Conservation (phyloP, 64 coral and sea anemone species). For the Pocillopora damicornis region DNA sequence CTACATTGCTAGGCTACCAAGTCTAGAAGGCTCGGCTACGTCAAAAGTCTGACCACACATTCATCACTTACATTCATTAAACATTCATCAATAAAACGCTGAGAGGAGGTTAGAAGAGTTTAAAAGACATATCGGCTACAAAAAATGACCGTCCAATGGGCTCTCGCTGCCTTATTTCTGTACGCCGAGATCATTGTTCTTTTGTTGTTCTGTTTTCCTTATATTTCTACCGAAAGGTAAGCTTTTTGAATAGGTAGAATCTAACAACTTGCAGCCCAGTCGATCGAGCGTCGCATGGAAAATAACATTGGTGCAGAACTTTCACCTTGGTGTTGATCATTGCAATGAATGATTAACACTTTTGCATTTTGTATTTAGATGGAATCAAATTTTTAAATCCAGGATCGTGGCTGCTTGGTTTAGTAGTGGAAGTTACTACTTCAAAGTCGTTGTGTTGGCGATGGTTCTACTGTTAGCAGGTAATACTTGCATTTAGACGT, state of each 20-base stretch:
- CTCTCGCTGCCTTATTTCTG: constrained; percentile 72
- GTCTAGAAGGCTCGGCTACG: background rate
- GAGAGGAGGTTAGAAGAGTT: background rate
- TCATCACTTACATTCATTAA: background rate
- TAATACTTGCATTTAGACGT: background rate
- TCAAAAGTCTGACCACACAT: background rate
- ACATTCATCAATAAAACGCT: background rate
- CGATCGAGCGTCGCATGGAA: no score
- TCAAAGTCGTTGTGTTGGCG: constrained; percentile 74
- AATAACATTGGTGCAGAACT: no score
- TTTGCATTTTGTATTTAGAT: constrained; percentile 56
- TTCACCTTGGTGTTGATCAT: no score
- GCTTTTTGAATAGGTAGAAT: background rate
- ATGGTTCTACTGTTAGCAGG: constrained; percentile 73
- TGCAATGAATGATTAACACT: background rate
- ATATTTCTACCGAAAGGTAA: constrained; percentile 81
- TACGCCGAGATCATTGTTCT: constrained; percentile 78
- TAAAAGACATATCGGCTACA: background rate
- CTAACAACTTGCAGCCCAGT: background rate
- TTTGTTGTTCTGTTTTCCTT: constrained; percentile 77
- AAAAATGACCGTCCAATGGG: constrained; percentile 89
- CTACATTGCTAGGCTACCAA: no score
- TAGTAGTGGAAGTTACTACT: constrained; percentile 90
- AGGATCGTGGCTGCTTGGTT: constrained; percentile 62
- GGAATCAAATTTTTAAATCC: constrained; percentile 85